Evolutionary conservation across 2,113 vertebrate species (phyloP).

Genomic region (Lota lota): DNA sequence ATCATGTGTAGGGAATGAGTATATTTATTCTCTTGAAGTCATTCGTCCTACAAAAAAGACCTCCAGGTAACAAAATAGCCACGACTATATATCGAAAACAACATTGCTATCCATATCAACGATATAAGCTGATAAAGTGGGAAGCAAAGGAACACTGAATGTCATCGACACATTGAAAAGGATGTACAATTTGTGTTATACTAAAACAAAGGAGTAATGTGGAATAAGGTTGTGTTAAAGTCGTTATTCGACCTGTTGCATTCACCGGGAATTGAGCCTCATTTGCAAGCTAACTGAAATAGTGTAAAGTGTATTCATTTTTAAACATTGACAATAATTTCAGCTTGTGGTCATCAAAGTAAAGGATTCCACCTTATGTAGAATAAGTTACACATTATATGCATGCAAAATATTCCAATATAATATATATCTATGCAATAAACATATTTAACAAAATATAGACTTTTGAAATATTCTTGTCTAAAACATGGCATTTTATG

Average conservation of each 20-base stretch:
- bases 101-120: slow-evolving; percentile 46
- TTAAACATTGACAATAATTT: too few species aligned
- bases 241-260: slow-evolving; percentile 31
- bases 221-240: slow-evolving; percentile 14
- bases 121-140: slow-evolving; percentile 33
- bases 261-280: slow-evolving; percentile 21
- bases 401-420: too few species aligned
- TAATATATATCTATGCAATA: too few species aligned
- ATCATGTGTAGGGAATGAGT: slow-evolving; percentile 22
- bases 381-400: too few species aligned
- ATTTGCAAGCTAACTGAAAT: slow-evolving; percentile 13
- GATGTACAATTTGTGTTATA: slow-evolving; percentile 4
- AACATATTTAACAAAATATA: too few species aligned
- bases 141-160: slow-evolving; percentile 19
- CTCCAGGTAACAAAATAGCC: slow-evolving; percentile 71
- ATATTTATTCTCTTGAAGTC: slow-evolving; percentile 67
- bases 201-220: slow-evolving; percentile 24
- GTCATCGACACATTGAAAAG: slow-evolving; percentile 26
- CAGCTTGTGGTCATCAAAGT: too few species aligned
- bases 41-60: slow-evolving; percentile 71
- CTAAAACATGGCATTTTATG: too few species aligned
- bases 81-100: slow-evolving; percentile 56
- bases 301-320: background rate
- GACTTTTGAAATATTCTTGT: too few species aligned
- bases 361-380: too few species aligned